Percentiles rank a stretch among this genome's conserved stretches.
These are phyloP conservation scores for Camponotus floridanus DNA, from an alignment of 1,140 invertebrate species.

Conservation along the genomic window DNA sequence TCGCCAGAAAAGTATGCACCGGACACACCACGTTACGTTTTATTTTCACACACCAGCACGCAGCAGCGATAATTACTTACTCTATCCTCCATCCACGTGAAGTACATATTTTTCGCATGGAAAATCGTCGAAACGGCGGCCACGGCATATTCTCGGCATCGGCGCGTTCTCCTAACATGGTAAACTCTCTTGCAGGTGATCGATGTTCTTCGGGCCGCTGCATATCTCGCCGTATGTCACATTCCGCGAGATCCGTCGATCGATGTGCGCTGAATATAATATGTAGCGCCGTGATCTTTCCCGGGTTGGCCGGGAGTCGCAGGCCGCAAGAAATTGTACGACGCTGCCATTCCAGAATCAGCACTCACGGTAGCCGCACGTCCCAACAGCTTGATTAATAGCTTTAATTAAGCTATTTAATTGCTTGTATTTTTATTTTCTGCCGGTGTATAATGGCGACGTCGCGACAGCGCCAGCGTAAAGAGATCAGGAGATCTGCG, in stretches of 20 bases:
- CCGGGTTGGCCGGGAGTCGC: conserved; percentile 51
- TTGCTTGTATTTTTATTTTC: conserved; percentile 85
- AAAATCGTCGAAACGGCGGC: conserved; percentile 50
- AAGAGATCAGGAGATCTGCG: not conserved
- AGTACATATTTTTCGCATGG: conserved; percentile 39
- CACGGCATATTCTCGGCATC: not conserved
- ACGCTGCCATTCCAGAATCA: conserved; percentile 83
- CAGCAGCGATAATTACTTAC: conserved; percentile 42
- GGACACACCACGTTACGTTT: not conserved
- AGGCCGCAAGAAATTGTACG: conserved; percentile 79
- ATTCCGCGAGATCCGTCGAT: conserved; percentile 71
- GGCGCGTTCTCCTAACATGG: conserved; percentile 44
- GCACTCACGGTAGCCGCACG: conserved; percentile 77
- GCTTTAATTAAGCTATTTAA: conserved; percentile 86
- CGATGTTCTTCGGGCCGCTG: conserved; percentile 53
- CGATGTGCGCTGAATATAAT: conserved; percentile 75
- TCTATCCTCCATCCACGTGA: conserved; percentile 23
- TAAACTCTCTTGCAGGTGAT: conserved; percentile 44
- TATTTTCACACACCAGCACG: conserved; percentile 22
- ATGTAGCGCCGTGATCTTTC: conserved; percentile 66
- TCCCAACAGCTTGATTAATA: conserved; percentile 85
- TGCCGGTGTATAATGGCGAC: conserved; percentile 74
- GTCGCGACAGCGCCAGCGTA: conserved; percentile 68
- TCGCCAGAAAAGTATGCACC: conserved; percentile 15
- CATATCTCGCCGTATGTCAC: conserved; percentile 60